These are phyloP conservation scores for Hippocampus guttulatus DNA, from an alignment of 2,113 vertebrate species.

Conservation along the genomic window DNA sequence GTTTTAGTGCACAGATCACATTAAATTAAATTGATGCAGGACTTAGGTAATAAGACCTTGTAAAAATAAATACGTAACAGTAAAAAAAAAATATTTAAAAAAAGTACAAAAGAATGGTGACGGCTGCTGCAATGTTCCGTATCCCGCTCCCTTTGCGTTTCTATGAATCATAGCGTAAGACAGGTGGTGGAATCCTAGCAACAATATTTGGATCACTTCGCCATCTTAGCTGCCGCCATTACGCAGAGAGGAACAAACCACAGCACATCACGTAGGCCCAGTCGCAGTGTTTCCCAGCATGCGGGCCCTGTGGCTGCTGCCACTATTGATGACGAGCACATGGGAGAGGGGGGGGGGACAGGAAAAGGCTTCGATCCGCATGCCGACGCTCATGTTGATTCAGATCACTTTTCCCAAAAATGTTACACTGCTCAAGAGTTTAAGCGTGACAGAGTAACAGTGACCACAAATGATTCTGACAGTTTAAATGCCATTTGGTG, in stretches of 20 bases:
- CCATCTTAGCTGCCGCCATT: slow-evolving; percentile 55
- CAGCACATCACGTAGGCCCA: slow-evolving; percentile 18
- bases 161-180: slow-evolving; percentile 52
- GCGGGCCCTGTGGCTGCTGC: background rate
- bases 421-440: background rate
- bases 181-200: slow-evolving; percentile 58
- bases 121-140: slow-evolving; percentile 9
- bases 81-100: background rate
- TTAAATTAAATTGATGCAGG: background rate
- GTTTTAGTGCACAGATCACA: background rate
- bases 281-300: slow-evolving; percentile 20
- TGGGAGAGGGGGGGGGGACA: background rate
- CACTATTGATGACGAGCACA: background rate
- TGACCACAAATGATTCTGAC: background rate
- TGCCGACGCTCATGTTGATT: background rate
- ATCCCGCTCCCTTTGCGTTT: slow-evolving; percentile 32
- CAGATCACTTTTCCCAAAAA: background rate
- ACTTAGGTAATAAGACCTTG: background rate
- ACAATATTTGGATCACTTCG: slow-evolving; percentile 52
- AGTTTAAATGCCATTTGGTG: background rate
- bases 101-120: slow-evolving; percentile 17
- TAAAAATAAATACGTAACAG: background rate
- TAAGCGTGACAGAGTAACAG: background rate
- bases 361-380: background rate
- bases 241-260: slow-evolving; percentile 36